Percentiles rank a stretch among this genome's conserved stretches.
Conservation (phyloP, 2,888 invertebrate genomes). For the Diplazon laetatorius region DNA sequence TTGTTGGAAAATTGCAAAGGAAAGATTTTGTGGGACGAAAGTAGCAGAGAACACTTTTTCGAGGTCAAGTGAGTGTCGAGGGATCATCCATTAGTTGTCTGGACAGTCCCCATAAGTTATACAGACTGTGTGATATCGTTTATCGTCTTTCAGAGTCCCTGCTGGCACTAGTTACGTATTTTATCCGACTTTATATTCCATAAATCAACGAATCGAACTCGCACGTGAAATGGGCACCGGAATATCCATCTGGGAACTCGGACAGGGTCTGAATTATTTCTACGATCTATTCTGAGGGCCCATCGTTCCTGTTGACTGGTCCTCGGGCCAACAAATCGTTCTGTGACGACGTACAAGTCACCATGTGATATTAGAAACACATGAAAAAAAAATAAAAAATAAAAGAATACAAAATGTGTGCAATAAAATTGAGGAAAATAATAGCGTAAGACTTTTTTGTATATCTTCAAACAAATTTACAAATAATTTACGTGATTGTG, state of each 20-base stretch:
- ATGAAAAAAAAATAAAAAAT: too few species aligned
- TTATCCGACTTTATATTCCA: slow-evolving; percentile 94
- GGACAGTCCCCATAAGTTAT: background rate
- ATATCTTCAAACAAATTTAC: too few species aligned
- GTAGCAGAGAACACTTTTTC: slow-evolving; percentile 92
- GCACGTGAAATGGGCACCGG: slow-evolving; percentile 92
- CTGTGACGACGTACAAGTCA: slow-evolving; percentile 29
- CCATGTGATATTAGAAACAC: slow-evolving; percentile 61
- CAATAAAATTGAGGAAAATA: too few species aligned
- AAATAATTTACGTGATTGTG: too few species aligned
- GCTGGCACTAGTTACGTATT: slow-evolving; percentile 91
- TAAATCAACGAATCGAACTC: slow-evolving; percentile 90
- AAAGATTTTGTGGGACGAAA: slow-evolving; percentile 90
- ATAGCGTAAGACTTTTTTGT: too few species aligned
- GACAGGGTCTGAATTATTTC: slow-evolving; percentile 97
- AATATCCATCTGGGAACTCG: slow-evolving; percentile 97
- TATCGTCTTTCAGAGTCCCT: slow-evolving; percentile 84
- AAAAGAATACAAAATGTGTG: too few species aligned
- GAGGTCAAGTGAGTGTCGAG: slow-evolving; percentile 89
- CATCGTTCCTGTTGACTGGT: background rate
- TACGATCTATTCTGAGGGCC: slow-evolving; percentile 90
- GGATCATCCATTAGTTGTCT: background rate
- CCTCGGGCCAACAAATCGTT: background rate
- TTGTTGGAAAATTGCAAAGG: slow-evolving; percentile 89
- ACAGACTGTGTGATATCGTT: too few species aligned